phyloP scores from a whole-genome alignment of 2,888 invertebrate genomes.

The Spialia ferax region DNA sequence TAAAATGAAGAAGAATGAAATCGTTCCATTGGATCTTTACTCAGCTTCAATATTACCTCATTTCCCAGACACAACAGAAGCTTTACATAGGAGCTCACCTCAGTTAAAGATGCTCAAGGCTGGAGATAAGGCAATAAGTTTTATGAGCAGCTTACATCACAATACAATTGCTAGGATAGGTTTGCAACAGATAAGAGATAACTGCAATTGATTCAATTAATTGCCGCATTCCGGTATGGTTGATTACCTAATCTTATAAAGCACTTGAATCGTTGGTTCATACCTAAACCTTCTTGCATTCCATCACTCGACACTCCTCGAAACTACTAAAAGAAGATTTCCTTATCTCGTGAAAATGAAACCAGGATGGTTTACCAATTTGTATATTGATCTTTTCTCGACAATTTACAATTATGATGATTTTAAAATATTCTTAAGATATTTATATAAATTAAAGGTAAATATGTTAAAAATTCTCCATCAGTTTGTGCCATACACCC shows the following conservation, averaged over 20 bases:
- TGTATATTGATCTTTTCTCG: too few relatives aligned
- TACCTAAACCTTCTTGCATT: background rate
- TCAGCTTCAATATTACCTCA: background rate
- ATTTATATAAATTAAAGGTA: too few relatives aligned
- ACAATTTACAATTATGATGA: too few relatives aligned
- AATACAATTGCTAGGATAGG: slow-evolving; percentile 45
- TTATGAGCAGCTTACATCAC: slow-evolving; percentile 45
- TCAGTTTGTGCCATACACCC: too few relatives aligned
- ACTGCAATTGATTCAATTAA: slow-evolving; percentile 50
- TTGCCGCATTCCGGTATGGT: slow-evolving; percentile 34
- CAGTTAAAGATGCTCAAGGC: slow-evolving; percentile 31
- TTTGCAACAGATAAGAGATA: slow-evolving; percentile 20
- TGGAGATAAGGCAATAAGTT: slow-evolving; percentile 46
- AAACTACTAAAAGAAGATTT: too few relatives aligned
- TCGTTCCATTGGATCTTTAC: background rate
- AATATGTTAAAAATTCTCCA: too few relatives aligned
- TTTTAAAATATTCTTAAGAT: too few relatives aligned
- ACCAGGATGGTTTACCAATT: too few relatives aligned
- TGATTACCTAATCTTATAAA: slow-evolving; percentile 25
- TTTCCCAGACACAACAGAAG: slow-evolving; percentile 11
- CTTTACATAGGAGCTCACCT: slow-evolving; percentile 15
- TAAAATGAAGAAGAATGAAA: background rate
- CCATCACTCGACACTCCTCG: too few relatives aligned
- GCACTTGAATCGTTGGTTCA: background rate
- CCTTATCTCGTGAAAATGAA: too few relatives aligned